Evolutionary conservation across 2,113 vertebrate genomes (phyloP).

Genomic region (Rutilus rutilus): DNA sequence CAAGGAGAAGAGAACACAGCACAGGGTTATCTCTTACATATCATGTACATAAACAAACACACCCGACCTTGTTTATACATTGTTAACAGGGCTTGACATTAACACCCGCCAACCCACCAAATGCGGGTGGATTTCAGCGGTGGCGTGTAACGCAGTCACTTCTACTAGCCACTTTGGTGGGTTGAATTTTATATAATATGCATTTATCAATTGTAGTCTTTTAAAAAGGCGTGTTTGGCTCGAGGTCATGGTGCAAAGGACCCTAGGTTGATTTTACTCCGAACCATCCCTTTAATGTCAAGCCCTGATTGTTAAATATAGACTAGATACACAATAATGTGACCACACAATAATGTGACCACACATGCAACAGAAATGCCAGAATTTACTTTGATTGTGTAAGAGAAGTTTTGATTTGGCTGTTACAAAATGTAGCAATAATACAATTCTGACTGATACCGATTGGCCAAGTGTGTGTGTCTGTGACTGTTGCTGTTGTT

Average conservation of each 20-base stretch:
- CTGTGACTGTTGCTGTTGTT: neutral
- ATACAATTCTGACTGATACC: neutral
- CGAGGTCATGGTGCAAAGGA: too few species aligned
- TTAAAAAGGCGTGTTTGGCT: too few species aligned
- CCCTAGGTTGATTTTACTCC: too few species aligned
- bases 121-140: too few species aligned
- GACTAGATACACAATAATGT: slow-evolving; percentile 1
- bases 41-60: slow-evolving; percentile 27
- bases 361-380: neutral
- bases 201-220: too few species aligned
- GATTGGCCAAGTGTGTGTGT: too few species aligned
- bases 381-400: neutral
- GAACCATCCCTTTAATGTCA: too few species aligned
- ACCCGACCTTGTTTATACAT: neutral
- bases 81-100: too few species aligned
- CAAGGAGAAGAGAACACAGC: neutral
- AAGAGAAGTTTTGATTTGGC: neutral
- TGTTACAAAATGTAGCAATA: neutral
- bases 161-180: too few species aligned
- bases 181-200: too few species aligned
- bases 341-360: slow-evolving; percentile 20
- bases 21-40: slow-evolving; percentile 6
- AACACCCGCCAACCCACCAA: too few species aligned
- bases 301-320: neutral
- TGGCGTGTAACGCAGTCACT: too few species aligned